Evolutionary conservation across 1,140 invertebrate species (phyloP).

Genomic region (Matsumurasca onukii): DNA sequence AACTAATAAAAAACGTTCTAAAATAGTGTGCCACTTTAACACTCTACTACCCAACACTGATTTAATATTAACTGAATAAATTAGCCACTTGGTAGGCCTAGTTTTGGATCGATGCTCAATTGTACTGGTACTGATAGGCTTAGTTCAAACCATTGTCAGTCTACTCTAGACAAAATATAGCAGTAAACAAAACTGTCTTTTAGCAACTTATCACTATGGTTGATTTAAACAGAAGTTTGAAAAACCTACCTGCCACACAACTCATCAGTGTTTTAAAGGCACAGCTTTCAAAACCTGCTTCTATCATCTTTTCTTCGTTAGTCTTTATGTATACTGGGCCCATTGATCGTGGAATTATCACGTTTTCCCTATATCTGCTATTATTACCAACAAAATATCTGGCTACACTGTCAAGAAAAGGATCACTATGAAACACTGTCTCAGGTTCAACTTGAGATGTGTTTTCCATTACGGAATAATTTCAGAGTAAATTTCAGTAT

Average conservation of each 20-base stretch:
- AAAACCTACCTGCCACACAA: conserved; percentile 78
- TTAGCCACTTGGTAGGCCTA: no score
- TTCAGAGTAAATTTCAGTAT: no score
- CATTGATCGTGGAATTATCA: conserved; percentile 75
- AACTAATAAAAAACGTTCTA: no score
- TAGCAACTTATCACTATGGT: conserved; percentile 92
- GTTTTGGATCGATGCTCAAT: no score
- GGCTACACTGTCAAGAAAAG: conserved; percentile 55
- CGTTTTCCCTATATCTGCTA: conserved; percentile 70
- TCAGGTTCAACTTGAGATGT: not conserved
- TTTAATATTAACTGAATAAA: no score
- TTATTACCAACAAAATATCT: conserved; percentile 65
- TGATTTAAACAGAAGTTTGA: conserved; percentile 90
- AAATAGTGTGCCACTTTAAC: no score
- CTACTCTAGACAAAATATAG: no score
- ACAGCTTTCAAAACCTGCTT: conserved; percentile 87
- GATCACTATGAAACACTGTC: conserved; percentile 26
- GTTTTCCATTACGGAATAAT: conserved; percentile 7
- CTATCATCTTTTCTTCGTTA: conserved; percentile 85
- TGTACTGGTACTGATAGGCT: no score
- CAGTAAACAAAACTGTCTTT: no score
- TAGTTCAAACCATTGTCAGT: no score
- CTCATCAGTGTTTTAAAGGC: conserved; percentile 87
- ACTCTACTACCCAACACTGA: no score
- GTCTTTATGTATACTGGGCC: conserved; percentile 78